A percentile compares a stretch with the other conserved stretches of the same genome.
Conservation (phyloP, 2,888 invertebrate genomes). For the Cerastis leucographa region DNA sequence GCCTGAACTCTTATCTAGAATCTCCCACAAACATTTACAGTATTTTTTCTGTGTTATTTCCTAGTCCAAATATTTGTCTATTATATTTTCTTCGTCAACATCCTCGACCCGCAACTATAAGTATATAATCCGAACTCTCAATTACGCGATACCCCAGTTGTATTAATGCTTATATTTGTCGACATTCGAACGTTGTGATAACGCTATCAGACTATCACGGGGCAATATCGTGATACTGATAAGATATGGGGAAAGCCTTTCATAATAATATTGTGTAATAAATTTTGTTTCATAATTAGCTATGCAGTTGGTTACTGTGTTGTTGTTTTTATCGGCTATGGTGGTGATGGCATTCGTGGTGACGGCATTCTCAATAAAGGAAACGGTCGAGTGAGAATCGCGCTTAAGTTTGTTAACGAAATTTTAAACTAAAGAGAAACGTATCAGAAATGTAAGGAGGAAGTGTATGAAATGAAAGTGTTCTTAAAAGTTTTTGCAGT, state of each 20-base stretch:
- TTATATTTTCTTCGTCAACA: conserved; percentile 13
- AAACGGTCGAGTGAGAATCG: background rate
- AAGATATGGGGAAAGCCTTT: conserved; percentile 51
- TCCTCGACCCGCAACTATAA: conserved; percentile 29
- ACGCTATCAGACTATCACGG: conserved; percentile 44
- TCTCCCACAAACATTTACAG: background rate
- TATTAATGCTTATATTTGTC: conserved; percentile 60
- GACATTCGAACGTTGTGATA: conserved; percentile 41
- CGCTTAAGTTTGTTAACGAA: background rate
- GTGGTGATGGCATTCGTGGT: conserved; percentile 7
- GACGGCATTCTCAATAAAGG: conserved; percentile 6
- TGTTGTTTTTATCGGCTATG: background rate
- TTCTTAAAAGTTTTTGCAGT: background rate
- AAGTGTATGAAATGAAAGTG: background rate
- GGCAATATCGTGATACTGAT: conserved; percentile 48
- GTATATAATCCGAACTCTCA: conserved; percentile 43
- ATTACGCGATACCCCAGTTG: conserved; percentile 59
- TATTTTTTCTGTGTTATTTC: conserved; percentile 10
- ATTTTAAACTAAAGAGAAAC: background rate
- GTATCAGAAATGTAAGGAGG: background rate
- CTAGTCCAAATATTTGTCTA: conserved; percentile 27
- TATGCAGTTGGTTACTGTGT: background rate
- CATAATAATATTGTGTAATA: conserved; percentile 44
- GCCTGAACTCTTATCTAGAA: conserved; percentile 1
- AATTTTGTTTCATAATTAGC: conserved; percentile 5